Conservation (phyloP, 2,113 vertebrate species). For the Oenanthe melanoleuca region DNA sequence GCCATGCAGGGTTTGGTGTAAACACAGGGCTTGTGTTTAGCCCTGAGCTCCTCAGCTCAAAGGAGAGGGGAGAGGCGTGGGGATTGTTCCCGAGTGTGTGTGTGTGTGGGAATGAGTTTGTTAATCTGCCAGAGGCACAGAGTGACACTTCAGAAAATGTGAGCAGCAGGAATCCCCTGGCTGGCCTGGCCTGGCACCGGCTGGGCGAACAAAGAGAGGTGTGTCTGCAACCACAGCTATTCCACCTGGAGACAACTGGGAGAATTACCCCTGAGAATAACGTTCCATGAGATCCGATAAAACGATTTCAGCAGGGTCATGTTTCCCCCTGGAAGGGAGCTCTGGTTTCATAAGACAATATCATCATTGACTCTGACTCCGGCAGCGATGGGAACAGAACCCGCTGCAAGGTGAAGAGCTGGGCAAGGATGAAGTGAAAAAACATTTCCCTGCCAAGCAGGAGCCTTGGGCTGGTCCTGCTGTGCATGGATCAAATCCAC, state of each 20-base stretch:
- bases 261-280: constrained; percentile 29
- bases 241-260: constrained; percentile 58
- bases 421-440: constrained; percentile 22
- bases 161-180: constrained; percentile 54
- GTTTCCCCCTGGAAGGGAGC: constrained; percentile 37
- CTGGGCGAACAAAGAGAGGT: constrained; percentile 66
- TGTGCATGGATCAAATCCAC: neutral
- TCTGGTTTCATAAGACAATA: constrained; percentile 66
- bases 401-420: neutral
- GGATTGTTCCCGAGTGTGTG: neutral
- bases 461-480: neutral
- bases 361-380: constrained; percentile 37
- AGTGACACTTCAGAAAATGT: constrained; percentile 37
- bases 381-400: constrained; percentile 16
- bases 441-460: constrained; percentile 10
- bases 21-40: neutral
- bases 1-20: neutral
- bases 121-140: constrained; percentile 8
- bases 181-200: constrained; percentile 35
- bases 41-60: neutral
- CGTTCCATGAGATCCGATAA: constrained; percentile 56
- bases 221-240: constrained; percentile 60
- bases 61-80: neutral
- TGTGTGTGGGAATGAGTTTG: neutral
- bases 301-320: neutral